These are phyloP conservation scores for Leptoclinus maculatus DNA, from an alignment of 2,797 vertebrate species.

Conservation along the genomic window DNA sequence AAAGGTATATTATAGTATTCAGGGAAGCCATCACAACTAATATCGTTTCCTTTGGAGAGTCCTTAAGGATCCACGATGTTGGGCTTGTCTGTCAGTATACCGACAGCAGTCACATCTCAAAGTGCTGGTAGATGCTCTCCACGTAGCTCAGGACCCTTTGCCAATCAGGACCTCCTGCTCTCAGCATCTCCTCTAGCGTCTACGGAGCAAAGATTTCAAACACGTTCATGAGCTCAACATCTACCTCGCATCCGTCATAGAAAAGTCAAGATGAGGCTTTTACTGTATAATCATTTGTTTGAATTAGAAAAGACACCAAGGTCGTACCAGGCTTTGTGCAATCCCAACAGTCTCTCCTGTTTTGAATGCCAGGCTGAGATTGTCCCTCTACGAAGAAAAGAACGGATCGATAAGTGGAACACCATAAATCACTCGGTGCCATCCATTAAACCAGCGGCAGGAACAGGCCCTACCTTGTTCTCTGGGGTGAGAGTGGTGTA, in stretches of 20 bases:
- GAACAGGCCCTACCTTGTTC: constrained; percentile 80
- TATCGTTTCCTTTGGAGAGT: neutral
- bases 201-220: constrained; percentile 49
- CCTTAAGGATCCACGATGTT: neutral
- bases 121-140: constrained; percentile 87
- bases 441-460: neutral
- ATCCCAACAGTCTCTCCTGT: constrained; percentile 85
- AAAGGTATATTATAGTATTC: neutral
- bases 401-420: constrained; percentile 7
- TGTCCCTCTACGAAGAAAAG: constrained; percentile 78
- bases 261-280: neutral
- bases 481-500: constrained; percentile 82
- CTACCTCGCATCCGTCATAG: neutral
- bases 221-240: neutral
- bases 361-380: constrained; percentile 86
- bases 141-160: constrained; percentile 88
- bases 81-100: constrained; percentile 7
- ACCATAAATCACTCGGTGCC: neutral
- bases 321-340: constrained; percentile 80
- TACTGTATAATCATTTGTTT: neutral
- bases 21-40: neutral
- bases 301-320: neutral
- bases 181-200: constrained; percentile 86
- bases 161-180: constrained; percentile 87
- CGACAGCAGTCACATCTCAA: constrained; percentile 83